A percentile compares a stretch with the other conserved stretches of the same genome.
Evolutionary conservation across 1,140 invertebrate genomes (phyloP).

Genomic region (Mamestra configurata): DNA sequence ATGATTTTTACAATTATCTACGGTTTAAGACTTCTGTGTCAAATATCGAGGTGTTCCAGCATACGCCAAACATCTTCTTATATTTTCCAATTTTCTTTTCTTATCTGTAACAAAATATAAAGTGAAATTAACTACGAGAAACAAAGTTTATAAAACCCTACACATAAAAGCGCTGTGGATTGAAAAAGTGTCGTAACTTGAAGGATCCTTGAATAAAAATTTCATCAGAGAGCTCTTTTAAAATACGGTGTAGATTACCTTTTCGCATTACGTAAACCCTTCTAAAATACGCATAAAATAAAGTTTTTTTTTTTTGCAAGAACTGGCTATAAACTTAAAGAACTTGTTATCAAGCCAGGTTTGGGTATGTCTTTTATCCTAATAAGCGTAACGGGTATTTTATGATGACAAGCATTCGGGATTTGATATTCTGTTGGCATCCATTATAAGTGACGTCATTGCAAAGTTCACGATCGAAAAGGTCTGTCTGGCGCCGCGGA

Average conservation of each 20-base stretch:
- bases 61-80: constrained; percentile 61
- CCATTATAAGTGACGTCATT: constrained; percentile 11
- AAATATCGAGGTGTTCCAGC: constrained; percentile 54
- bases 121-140: neutral
- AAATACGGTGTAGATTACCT: neutral
- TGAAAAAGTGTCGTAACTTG: neutral
- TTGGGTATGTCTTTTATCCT: neutral
- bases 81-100: constrained; percentile 55
- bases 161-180: neutral
- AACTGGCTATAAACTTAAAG: neutral
- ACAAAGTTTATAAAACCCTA: neutral
- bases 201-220: neutral
- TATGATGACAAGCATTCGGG: constrained; percentile 10
- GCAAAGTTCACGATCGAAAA: constrained; percentile 12
- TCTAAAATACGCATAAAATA: neutral
- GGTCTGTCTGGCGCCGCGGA: constrained; percentile 25
- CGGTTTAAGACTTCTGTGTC: constrained; percentile 64
- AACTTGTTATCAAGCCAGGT: neutral
- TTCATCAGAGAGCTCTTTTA: neutral
- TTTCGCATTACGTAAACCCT: neutral
- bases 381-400: constrained; percentile 18
- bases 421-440: constrained; percentile 16
- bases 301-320: neutral
- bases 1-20: constrained; percentile 67
- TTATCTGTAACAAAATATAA: constrained; percentile 70